Percentiles rank a stretch among this genome's conserved stretches.
phyloP scores from a whole-genome alignment of 2,797 vertebrate species.

The Danio kyathit region DNA sequence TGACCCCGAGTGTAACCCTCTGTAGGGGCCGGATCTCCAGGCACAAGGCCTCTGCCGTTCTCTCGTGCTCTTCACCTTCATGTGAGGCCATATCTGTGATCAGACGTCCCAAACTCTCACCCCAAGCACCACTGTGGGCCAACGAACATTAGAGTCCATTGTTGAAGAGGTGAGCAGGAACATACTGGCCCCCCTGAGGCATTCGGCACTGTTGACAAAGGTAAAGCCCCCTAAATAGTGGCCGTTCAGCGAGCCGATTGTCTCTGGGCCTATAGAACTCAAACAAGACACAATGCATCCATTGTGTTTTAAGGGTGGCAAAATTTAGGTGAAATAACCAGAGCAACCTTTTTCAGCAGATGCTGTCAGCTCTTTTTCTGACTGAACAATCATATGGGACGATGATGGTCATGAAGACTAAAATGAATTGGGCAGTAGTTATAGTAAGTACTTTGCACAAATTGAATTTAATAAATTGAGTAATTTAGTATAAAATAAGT shows the following conservation, averaged over 20 bases:
- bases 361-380: conserved; percentile 73
- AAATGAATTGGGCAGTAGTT: not conserved
- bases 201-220: conserved; percentile 83
- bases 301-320: conserved; percentile 66
- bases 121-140: conserved; percentile 31
- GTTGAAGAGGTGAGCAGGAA: conserved; percentile 75
- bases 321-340: conserved; percentile 79
- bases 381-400: conserved; percentile 55
- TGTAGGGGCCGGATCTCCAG: conserved; percentile 72
- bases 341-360: conserved; percentile 67
- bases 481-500: no score
- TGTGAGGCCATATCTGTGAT: conserved; percentile 46
- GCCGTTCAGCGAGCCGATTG: conserved; percentile 84
- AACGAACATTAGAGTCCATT: conserved; percentile 28
- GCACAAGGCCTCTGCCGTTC: conserved; percentile 74
- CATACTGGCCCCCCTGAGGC: conserved; percentile 73
- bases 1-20: conserved; percentile 57
- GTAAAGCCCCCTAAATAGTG: conserved; percentile 83
- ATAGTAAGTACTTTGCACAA: no score
- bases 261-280: conserved; percentile 83
- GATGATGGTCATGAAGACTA: not conserved
- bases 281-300: conserved; percentile 70
- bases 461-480: no score
- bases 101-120: conserved; percentile 46
- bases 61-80: conserved; percentile 69